Percentiles rank a stretch among this genome's conserved stretches.
Conservation (phyloP, 2,888 invertebrate genomes). For the Digitonthophagus gazella region DNA sequence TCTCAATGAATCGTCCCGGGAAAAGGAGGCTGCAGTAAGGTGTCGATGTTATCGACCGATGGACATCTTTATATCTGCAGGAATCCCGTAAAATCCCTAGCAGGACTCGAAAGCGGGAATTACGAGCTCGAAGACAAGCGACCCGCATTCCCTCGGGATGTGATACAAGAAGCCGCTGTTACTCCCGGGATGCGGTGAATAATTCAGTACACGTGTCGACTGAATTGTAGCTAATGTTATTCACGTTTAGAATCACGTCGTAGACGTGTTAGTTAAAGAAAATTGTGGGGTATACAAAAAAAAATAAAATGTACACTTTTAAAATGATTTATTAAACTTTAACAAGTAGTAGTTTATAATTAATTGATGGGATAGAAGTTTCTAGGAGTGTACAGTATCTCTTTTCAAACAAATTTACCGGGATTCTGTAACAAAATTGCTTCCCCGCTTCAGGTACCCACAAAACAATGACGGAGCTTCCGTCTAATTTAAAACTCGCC, state of each 20-base stretch:
- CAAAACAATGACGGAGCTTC: neutral
- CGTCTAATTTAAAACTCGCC: neutral
- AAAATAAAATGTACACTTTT: neutral
- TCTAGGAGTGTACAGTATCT: neutral
- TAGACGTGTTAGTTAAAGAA: neutral
- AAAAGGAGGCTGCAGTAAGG: neutral
- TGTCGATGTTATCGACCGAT: neutral
- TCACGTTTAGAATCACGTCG: neutral
- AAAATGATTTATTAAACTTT: neutral
- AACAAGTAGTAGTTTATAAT: neutral
- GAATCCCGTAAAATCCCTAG: neutral
- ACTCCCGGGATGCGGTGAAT: conserved; percentile 3
- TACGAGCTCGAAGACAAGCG: neutral
- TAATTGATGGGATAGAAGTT: neutral
- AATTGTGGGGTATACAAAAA: neutral
- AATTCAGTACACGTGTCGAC: conserved; percentile 12
- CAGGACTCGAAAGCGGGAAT: neutral
- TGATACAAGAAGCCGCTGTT: neutral
- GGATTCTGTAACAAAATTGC: neutral
- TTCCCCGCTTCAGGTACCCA: neutral
- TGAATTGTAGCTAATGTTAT: conserved; percentile 12
- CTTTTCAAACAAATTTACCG: neutral
- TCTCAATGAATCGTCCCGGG: neutral
- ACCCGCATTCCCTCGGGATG: neutral
- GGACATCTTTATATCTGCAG: neutral